Conservation (phyloP, 2,113 vertebrate species). For the Pan paniscus region DNA sequence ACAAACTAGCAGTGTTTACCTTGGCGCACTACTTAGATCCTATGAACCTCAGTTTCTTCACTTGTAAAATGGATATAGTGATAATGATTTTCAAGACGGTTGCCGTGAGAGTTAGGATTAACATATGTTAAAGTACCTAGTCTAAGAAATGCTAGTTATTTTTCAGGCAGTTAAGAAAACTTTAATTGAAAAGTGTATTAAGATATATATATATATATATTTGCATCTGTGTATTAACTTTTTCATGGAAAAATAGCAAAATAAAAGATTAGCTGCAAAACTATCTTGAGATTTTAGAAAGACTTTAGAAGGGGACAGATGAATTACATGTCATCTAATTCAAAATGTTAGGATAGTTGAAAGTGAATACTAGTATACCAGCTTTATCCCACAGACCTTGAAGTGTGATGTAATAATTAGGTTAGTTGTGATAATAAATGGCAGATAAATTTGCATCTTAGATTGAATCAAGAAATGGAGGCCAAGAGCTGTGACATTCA, state of each 20-base stretch:
- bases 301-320: neutral
- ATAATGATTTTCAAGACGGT: neutral
- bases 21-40: neutral
- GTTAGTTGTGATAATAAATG: neutral
- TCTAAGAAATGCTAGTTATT: neutral
- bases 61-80: neutral
- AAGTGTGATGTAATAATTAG: neutral
- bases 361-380: neutral
- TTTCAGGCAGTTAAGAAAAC: neutral
- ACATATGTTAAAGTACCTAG: neutral
- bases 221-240: neutral
- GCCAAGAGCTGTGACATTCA: neutral
- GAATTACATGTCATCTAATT: neutral
- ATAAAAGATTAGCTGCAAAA: slow-evolving; percentile 7
- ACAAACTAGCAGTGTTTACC: neutral
- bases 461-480: neutral
- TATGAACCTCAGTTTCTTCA: neutral
- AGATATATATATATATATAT: neutral
- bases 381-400: neutral
- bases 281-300: slow-evolving; percentile 1
- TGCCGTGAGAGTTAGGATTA: neutral
- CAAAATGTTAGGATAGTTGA: neutral
- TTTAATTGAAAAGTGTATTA: neutral
- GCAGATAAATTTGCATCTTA: neutral
- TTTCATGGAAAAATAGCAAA: slow-evolving; percentile 1